A percentile compares a stretch with the other conserved stretches of the same genome.
Conservation (phyloP, 92 coral and sea anemone genomes). For the Porites lobata region DNA sequence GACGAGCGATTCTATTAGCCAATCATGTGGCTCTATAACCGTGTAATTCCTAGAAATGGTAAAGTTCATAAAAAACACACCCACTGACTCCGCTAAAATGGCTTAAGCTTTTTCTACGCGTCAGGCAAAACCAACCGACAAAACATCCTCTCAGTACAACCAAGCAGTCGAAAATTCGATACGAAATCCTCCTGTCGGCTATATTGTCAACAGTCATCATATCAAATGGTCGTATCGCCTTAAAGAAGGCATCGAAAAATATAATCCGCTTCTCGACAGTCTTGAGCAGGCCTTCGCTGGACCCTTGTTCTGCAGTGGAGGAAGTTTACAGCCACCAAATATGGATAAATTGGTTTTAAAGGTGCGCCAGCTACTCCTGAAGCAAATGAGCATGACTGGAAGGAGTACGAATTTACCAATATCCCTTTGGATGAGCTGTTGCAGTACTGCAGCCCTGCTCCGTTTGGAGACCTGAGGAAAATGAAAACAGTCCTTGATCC, state of each 20-base stretch:
- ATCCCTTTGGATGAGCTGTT: constrained; percentile 49
- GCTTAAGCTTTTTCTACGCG: constrained; percentile 36
- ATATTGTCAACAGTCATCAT: constrained; percentile 62
- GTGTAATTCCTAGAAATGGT: neutral
- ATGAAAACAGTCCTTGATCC: constrained; percentile 65
- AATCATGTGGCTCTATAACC: neutral
- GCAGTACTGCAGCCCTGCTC: constrained; percentile 57
- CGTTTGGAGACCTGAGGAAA: constrained; percentile 70
- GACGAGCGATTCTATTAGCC: neutral
- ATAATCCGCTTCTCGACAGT: constrained; percentile 38
- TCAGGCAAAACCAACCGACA: neutral
- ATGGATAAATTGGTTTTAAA: constrained; percentile 33
- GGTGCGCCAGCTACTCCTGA: constrained; percentile 38
- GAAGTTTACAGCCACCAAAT: constrained; percentile 41
- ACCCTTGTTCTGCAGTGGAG: constrained; percentile 71
- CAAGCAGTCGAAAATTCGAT: constrained; percentile 55
- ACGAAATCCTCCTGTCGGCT: constrained; percentile 52
- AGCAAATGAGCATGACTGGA: constrained; percentile 39
- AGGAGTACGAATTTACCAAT: constrained; percentile 35
- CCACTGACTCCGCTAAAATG: neutral
- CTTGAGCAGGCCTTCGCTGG: constrained; percentile 51
- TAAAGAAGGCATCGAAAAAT: constrained; percentile 39
- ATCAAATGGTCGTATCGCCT: constrained; percentile 5
- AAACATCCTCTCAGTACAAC: constrained; percentile 2
- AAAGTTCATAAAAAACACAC: neutral